Evolutionary conservation across 2,888 invertebrate species (phyloP).

Genomic region (Pandemis heparana): DNA sequence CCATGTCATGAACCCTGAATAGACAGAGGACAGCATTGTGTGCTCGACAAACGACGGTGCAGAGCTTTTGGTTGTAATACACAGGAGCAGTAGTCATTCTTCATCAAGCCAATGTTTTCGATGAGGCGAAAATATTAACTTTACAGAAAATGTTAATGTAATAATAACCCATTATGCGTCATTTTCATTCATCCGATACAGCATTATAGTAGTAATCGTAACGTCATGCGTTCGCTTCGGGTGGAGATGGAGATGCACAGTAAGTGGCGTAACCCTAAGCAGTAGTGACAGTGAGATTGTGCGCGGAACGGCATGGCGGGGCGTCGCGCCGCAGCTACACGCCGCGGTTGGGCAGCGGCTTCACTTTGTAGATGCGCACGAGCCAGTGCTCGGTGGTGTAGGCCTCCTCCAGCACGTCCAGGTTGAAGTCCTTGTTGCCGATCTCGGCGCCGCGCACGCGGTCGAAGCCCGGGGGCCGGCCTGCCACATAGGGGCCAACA

Average conservation of each 20-base stretch:
- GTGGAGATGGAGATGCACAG: neutral
- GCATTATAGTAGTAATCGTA: neutral
- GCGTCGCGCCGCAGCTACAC: constrained; percentile 86
- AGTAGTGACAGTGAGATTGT: constrained; percentile 9
- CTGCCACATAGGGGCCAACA: constrained; percentile 65
- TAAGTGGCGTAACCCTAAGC: neutral
- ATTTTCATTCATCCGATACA: neutral
- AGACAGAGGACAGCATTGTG: neutral
- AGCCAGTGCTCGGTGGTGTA: constrained; percentile 99
- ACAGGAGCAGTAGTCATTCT: neutral
- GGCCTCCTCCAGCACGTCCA: constrained; percentile 99
- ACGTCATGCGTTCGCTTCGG: neutral
- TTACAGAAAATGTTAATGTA: neutral
- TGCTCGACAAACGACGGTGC: neutral
- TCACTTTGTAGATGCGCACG: constrained; percentile 99
- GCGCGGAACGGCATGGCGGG: neutral
- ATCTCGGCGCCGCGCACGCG: constrained; percentile 98
- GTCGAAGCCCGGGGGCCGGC: constrained; percentile 98
- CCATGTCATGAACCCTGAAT: neutral
- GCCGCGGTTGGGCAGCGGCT: constrained; percentile 96
- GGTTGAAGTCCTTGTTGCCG: constrained; percentile 98
- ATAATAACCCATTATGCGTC: neutral
- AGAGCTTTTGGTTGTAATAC: neutral
- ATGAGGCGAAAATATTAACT: neutral
- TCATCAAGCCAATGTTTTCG: neutral